A percentile compares a stretch with the other conserved stretches of the same genome.
Evolutionary conservation across 2,888 invertebrate genomes (phyloP).

Genomic region (Agapetus fuscipes): DNA sequence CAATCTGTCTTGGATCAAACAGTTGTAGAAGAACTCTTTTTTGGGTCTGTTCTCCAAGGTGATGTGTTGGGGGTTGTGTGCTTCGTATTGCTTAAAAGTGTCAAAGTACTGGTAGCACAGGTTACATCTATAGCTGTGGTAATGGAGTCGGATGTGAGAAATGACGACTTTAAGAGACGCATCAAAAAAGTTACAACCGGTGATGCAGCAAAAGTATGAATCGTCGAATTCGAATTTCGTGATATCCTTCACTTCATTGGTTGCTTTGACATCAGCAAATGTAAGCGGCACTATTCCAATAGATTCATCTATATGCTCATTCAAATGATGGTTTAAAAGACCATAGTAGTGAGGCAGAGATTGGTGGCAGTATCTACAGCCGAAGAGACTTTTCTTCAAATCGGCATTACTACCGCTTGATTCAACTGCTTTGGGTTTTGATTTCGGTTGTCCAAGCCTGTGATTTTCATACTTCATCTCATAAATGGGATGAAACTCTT

Average conservation of each 20-base stretch:
- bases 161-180: not conserved
- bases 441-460: constrained; percentile 25
- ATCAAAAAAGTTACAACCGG: constrained; percentile 8
- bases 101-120: constrained; percentile 4
- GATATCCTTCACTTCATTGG: constrained; percentile 2
- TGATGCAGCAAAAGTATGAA: constrained; percentile 9
- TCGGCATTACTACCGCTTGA: too few species aligned
- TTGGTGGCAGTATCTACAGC: constrained; percentile 8
- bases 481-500: constrained; percentile 24
- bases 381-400: constrained; percentile 24
- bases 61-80: not conserved
- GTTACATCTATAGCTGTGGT: constrained; percentile 8
- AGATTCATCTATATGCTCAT: constrained; percentile 1
- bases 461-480: constrained; percentile 29
- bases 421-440: too few species aligned
- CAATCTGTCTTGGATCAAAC: not conserved
- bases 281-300: constrained; percentile 10
- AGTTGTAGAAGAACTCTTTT: not conserved
- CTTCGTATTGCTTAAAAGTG: not conserved
- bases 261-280: constrained; percentile 1
- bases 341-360: constrained; percentile 1
- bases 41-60: not conserved
- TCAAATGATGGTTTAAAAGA: constrained; percentile 8
- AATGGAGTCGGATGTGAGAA: constrained; percentile 11
- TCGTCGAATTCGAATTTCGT: not conserved